Evolutionary conservation across 2,888 invertebrate genomes (phyloP).

Genomic region (Clitarchus hookeri): DNA sequence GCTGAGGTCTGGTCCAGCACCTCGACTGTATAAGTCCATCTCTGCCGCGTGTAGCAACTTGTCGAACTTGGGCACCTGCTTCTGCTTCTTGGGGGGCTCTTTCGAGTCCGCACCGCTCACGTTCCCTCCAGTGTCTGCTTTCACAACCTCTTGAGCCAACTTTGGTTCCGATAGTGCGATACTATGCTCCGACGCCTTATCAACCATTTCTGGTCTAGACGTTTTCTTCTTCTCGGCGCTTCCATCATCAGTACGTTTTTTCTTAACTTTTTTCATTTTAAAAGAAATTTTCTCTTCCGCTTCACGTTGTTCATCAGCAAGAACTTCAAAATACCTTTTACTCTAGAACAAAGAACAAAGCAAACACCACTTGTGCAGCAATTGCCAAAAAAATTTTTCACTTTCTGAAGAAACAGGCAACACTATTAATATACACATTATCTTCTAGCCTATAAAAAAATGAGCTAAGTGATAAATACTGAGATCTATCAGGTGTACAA

Average conservation of each 20-base stretch:
- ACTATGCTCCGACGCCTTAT: background rate
- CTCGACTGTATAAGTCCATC: slow-evolving; percentile 66
- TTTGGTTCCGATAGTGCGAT: too few species aligned
- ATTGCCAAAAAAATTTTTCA: too few species aligned
- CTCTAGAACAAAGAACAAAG: background rate
- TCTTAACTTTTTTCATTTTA: background rate
- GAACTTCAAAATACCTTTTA: background rate
- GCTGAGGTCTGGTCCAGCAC: slow-evolving; percentile 62
- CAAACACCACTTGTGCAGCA: too few species aligned
- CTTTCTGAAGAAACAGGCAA: too few species aligned
- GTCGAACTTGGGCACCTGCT: background rate
- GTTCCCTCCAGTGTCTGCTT: too few species aligned
- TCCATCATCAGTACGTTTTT: background rate
- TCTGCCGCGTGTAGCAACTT: slow-evolving; percentile 50
- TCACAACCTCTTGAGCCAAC: too few species aligned
- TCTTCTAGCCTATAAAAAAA: too few species aligned
- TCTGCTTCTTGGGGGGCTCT: background rate
- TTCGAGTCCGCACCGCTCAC: background rate
- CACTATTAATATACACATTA: too few species aligned
- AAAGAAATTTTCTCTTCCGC: background rate
- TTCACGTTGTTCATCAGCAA: background rate
- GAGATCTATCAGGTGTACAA: too few species aligned
- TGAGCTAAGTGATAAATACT: too few species aligned
- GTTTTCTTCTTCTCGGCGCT: background rate
- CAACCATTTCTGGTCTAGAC: background rate